Percentiles rank a stretch among this genome's conserved stretches.
phyloP scores from a whole-genome alignment of 2,888 invertebrate species.

The Seira ritae region DNA sequence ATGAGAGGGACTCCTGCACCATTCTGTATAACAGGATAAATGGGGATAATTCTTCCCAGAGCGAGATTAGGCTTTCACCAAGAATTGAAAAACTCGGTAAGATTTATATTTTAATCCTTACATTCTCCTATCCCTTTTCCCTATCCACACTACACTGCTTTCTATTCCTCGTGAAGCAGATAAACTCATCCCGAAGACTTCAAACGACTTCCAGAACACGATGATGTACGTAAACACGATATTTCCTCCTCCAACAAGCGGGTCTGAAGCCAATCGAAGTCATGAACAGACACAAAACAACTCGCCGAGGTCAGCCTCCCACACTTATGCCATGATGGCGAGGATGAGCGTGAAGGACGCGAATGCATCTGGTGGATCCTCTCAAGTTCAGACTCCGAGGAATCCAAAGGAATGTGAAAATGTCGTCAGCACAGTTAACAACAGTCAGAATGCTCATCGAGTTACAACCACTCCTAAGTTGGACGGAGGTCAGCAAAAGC shows the following conservation, averaged over 20 bases:
- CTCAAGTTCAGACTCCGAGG: no score
- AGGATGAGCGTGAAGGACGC: no score
- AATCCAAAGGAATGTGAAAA: no score
- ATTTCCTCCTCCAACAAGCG: constrained; percentile 31
- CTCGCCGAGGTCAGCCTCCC: no score
- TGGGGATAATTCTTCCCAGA: neutral
- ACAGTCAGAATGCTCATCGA: no score
- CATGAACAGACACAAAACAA: no score
- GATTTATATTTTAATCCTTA: neutral
- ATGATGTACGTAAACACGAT: constrained; percentile 38
- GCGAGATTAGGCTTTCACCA: constrained; percentile 34
- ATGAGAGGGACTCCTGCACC: constrained; percentile 35
- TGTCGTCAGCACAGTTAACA: no score
- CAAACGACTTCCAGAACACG: constrained; percentile 43
- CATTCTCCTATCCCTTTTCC: neutral
- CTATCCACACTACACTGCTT: no score
- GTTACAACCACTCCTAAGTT: no score
- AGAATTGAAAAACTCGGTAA: constrained; percentile 45
- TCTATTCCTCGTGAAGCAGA: constrained; percentile 18
- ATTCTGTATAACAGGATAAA: constrained; percentile 25
- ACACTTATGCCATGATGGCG: no score
- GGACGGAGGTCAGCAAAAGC: no score
- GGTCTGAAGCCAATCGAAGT: neutral
- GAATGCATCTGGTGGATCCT: no score
- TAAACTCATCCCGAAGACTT: constrained; percentile 44